A percentile compares a stretch with the other conserved stretches of the same genome.
Conservation (phyloP, 1,140 invertebrate genomes). For the Myzus persicae region DNA sequence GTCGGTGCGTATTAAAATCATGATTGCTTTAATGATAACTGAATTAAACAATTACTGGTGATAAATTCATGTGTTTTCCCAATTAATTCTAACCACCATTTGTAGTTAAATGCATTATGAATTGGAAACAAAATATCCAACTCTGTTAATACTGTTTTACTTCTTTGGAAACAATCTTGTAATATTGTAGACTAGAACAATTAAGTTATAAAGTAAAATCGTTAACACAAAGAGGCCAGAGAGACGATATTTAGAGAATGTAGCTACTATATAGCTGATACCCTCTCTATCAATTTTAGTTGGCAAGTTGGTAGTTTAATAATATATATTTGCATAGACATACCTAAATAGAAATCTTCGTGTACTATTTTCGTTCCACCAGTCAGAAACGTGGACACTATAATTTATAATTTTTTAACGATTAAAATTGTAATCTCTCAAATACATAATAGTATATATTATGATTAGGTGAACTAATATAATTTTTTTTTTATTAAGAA, state of each 20-base stretch:
- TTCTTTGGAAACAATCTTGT: neutral
- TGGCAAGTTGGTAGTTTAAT: neutral
- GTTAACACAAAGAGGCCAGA: neutral
- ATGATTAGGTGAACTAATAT: neutral
- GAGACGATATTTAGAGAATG: neutral
- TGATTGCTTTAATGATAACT: neutral
- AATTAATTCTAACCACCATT: neutral
- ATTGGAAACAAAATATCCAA: neutral
- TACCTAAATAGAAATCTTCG: slow-evolving; percentile 23
- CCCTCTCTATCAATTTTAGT: neutral
- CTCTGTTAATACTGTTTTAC: neutral
- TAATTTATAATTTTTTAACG: slow-evolving; percentile 14
- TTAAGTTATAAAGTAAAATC: neutral
- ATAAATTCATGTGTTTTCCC: neutral
- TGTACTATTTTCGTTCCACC: neutral
- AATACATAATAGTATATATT: neutral
- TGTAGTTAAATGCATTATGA: neutral
- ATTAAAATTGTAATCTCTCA: neutral
- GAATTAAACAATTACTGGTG: neutral
- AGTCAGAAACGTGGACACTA: neutral
- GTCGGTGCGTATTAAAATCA: neutral
- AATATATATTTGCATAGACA: neutral
- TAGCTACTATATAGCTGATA: neutral
- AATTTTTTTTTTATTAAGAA: neutral
- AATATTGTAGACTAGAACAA: neutral